Percentiles rank a stretch among this genome's conserved stretches.
Conservation (phyloP, 2,113 vertebrate genomes). For the Campylomormyrus numenius region DNA sequence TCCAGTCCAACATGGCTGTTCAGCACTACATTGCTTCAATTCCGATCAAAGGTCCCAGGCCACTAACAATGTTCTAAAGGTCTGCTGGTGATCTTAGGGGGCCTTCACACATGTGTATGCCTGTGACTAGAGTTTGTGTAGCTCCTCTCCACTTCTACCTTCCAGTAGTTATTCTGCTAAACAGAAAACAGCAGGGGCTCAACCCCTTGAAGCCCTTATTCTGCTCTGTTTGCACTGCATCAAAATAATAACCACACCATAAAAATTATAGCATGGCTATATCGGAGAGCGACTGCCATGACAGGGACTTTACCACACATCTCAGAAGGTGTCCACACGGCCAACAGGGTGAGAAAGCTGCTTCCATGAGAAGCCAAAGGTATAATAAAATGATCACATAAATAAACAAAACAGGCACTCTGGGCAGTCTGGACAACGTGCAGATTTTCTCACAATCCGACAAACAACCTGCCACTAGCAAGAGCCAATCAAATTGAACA, state of each 20-base stretch:
- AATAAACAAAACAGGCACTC: background rate
- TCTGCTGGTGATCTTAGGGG: background rate
- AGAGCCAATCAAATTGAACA: background rate
- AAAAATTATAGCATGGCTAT: background rate
- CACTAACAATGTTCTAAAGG: background rate
- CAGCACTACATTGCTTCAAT: background rate
- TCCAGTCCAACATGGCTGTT: background rate
- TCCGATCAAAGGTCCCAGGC: background rate
- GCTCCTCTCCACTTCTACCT: background rate
- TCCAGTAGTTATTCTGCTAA: background rate
- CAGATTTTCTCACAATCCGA: background rate
- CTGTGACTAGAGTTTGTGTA: background rate
- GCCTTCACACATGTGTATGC: background rate
- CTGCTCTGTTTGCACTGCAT: background rate
- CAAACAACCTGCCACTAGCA: background rate
- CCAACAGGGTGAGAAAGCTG: background rate
- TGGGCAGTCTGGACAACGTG: background rate
- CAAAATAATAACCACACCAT: background rate
- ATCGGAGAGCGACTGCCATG: background rate
- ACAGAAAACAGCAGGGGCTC: background rate
- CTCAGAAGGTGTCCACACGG: background rate
- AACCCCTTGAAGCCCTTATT: background rate
- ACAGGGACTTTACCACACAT: background rate
- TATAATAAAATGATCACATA: background rate
- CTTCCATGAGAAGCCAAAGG: background rate